Percentiles rank a stretch among this genome's conserved stretches.
phyloP scores from a whole-genome alignment of 2,888 invertebrate species.

The Aphidius colemani region DNA sequence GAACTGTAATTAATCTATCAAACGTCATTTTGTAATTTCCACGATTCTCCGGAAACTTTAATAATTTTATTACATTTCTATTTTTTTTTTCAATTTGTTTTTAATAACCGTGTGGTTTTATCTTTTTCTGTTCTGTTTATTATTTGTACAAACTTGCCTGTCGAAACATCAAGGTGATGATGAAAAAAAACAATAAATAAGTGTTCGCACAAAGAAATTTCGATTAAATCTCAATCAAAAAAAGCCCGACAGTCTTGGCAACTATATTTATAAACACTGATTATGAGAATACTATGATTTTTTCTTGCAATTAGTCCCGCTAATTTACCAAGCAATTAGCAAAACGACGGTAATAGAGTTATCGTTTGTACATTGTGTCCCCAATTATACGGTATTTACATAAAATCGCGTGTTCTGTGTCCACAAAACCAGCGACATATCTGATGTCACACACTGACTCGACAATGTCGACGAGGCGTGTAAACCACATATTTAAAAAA shows the following conservation, averaged over 20 bases:
- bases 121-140: too few species aligned
- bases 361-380: constrained; percentile 48
- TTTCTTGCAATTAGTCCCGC: constrained; percentile 46
- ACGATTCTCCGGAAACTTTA: too few species aligned
- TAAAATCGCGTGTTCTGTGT: constrained; percentile 42
- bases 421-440: constrained; percentile 9
- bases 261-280: too few species aligned
- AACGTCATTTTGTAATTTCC: too few species aligned
- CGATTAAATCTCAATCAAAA: constrained; percentile 49
- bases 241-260: constrained; percentile 30
- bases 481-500: not conserved
- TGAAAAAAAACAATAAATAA: too few species aligned
- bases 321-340: constrained; percentile 51
- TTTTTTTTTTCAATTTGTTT: too few species aligned
- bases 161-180: too few species aligned
- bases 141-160: too few species aligned
- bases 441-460: constrained; percentile 3
- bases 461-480: constrained; percentile 30
- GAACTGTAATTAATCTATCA: too few species aligned
- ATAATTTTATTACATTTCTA: too few species aligned
- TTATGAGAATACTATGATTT: not conserved
- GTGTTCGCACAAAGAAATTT: constrained; percentile 4
- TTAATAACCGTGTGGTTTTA: too few species aligned
- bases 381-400: constrained; percentile 52
- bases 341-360: constrained; percentile 48